Percentiles rank a stretch among this genome's conserved stretches.
Conservation (phyloP, 2,113 vertebrate genomes). For the Strigops habroptila region DNA sequence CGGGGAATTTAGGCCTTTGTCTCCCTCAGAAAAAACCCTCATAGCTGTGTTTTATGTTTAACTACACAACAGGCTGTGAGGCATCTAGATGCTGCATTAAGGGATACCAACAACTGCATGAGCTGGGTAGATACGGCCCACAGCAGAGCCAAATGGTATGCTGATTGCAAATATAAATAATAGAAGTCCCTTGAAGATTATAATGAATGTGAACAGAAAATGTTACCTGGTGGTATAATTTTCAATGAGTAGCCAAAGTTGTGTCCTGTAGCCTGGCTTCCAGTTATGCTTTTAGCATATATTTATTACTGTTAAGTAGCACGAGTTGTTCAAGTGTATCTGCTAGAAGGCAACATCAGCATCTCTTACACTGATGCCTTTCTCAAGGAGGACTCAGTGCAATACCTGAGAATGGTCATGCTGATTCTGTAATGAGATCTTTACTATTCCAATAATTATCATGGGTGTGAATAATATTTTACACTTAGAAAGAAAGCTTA, state of each 20-base stretch:
- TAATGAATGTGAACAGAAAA: not conserved
- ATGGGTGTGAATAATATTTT: not conserved
- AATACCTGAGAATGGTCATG: constrained; percentile 16
- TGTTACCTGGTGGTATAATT: not conserved
- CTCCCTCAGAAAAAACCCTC: not conserved
- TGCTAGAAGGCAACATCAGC: constrained; percentile 16
- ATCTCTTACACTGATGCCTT: not conserved
- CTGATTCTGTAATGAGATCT: constrained; percentile 43
- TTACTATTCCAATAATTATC: constrained; percentile 40
- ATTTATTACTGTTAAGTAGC: constrained; percentile 44
- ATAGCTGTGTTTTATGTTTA: not conserved
- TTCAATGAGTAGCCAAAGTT: not conserved
- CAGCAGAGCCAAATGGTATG: not conserved
- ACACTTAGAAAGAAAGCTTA: not conserved
- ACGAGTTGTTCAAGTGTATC: not conserved
- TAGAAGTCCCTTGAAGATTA: not conserved
- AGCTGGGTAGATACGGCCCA: accelerated
- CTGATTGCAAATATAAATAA: not conserved
- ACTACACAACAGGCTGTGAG: not conserved
- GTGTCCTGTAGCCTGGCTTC: not conserved
- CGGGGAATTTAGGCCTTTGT: not conserved
- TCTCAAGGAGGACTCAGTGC: not conserved
- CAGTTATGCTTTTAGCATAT: not conserved
- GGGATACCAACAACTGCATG: not conserved
- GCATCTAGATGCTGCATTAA: not conserved